phyloP scores from a whole-genome alignment of 2,797 vertebrate genomes.

The Bufotes viridis region DNA sequence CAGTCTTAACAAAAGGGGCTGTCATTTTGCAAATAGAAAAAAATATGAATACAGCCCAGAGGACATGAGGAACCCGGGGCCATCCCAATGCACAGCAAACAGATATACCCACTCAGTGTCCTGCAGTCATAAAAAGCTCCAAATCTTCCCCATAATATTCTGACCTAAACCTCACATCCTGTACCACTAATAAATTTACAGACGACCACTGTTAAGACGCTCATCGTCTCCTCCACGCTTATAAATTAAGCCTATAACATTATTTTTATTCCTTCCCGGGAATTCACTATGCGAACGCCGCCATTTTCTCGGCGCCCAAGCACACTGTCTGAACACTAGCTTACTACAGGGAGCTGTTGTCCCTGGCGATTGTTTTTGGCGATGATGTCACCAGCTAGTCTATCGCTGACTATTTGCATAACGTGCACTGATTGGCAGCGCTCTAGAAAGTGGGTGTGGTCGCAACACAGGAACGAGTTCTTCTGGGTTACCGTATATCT shows the following conservation, averaged over 20 bases:
- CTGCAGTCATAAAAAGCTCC: no score
- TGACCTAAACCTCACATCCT: no score
- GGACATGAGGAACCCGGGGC: no score
- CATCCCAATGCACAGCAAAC: no score
- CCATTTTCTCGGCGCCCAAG: neutral
- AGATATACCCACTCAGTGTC: no score
- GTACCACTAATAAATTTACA: no score
- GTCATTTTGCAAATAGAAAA: no score
- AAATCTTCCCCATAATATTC: no score
- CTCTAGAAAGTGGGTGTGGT: neutral
- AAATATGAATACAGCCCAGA: no score
- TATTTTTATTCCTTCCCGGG: neutral
- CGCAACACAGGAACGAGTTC: neutral
- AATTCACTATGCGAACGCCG: neutral
- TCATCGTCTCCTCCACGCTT: neutral
- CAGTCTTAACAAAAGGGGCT: no score
- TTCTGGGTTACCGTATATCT: constrained; percentile 36
- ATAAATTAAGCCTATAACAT: neutral
- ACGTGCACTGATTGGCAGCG: neutral
- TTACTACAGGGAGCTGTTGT: neutral
- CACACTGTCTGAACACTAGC: neutral
- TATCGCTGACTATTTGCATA: neutral
- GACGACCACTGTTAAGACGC: no score
- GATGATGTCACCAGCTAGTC: neutral
- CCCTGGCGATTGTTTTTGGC: neutral